phyloP scores from a whole-genome alignment of 1,140 invertebrate species.

The Aphis gossypii region DNA sequence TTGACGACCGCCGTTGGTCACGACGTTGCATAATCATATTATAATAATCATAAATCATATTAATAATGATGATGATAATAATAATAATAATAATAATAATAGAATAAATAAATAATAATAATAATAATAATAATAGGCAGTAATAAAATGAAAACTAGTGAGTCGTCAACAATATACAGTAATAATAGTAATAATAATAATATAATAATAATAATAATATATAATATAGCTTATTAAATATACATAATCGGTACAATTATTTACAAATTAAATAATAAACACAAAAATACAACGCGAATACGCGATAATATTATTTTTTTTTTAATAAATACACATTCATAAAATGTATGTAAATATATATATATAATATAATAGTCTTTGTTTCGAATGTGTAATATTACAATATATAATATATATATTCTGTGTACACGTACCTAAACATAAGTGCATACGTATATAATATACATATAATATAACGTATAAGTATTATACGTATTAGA shows the following conservation, averaged over 20 bases:
- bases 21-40: neutral
- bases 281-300: slow-evolving; percentile 27
- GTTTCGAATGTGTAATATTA: neutral
- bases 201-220: neutral
- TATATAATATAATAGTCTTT: slow-evolving; percentile 41
- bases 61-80: neutral
- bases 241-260: slow-evolving; percentile 42
- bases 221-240: slow-evolving; percentile 17
- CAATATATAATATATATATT: neutral
- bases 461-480: neutral
- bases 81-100: slow-evolving; percentile 38
- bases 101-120: slow-evolving; percentile 26
- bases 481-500: neutral
- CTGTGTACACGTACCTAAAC: neutral
- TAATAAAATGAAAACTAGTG: slow-evolving; percentile 42
- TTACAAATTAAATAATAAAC: slow-evolving; percentile 52
- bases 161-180: slow-evolving; percentile 49
- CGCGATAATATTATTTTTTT: slow-evolving; percentile 14
- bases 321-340: neutral
- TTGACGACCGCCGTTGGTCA: neutral
- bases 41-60: neutral
- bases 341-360: neutral
- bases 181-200: slow-evolving; percentile 14
- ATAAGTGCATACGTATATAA: neutral
- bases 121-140: slow-evolving; percentile 37